These are phyloP conservation scores for Darevskia nairensis DNA, from an alignment of 2,797 vertebrate genomes.

Conservation along the genomic window DNA sequence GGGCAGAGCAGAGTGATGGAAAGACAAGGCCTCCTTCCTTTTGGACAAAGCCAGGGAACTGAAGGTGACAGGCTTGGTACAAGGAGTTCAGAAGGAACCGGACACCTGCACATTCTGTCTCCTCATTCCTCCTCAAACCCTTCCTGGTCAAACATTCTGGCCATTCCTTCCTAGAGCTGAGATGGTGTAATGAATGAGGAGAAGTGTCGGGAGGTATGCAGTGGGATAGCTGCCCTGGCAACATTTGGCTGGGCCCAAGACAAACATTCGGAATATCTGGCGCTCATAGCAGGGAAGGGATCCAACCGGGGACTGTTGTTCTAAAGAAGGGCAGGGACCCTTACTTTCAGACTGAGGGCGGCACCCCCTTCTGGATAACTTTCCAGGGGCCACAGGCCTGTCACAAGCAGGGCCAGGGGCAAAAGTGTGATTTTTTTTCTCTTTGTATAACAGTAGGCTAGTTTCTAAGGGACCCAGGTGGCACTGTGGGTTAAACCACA, in stretches of 20 bases:
- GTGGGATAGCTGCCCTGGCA: not conserved
- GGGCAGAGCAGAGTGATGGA: not conserved
- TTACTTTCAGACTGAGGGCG: too few species aligned
- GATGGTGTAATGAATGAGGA: not conserved
- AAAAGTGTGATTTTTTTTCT: too few species aligned
- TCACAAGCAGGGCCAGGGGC: too few species aligned
- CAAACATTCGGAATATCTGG: not conserved
- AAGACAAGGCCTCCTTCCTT: constrained; percentile 2
- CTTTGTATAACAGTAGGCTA: too few species aligned
- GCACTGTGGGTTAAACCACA: too few species aligned
- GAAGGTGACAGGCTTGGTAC: constrained; percentile 12
- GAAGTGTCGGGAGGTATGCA: not conserved
- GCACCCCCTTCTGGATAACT: too few species aligned
- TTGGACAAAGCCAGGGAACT: constrained; percentile 20
- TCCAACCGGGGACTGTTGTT: not conserved
- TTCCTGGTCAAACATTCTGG: constrained; percentile 15
- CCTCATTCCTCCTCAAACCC: not conserved
- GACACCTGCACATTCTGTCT: not conserved
- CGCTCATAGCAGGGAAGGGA: not conserved
- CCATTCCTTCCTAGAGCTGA: not conserved
- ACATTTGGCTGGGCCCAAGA: not conserved
- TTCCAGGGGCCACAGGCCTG: too few species aligned
- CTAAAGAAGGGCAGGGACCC: not conserved
- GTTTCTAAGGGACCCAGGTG: too few species aligned
- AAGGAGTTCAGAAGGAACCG: constrained; percentile 1